These are phyloP conservation scores for Brachyhypopomus occidentalis DNA, from an alignment of 2,113 vertebrate species.

Conservation along the genomic window DNA sequence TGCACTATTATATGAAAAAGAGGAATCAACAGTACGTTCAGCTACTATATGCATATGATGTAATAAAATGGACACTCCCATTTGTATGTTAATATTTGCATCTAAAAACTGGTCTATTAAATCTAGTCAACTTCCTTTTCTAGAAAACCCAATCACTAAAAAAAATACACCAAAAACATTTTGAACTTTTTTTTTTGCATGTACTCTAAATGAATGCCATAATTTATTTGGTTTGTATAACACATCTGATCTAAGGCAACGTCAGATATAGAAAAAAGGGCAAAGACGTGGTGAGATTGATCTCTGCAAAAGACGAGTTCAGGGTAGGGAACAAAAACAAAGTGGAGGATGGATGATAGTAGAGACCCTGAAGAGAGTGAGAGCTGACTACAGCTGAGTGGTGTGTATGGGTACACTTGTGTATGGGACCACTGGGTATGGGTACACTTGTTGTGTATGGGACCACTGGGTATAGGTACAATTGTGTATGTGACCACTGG, in stretches of 20 bases:
- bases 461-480: too few species aligned
- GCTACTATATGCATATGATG: slow-evolving; percentile 56
- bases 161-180: slow-evolving; percentile 27
- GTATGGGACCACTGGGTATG: too few species aligned
- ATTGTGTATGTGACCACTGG: too few species aligned
- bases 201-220: slow-evolving; percentile 60
- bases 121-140: slow-evolving; percentile 38
- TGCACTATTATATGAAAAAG: slow-evolving; percentile 57
- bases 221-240: slow-evolving; percentile 77
- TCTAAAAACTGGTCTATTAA: slow-evolving; percentile 39
- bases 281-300: background rate
- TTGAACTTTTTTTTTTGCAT: slow-evolving; percentile 43
- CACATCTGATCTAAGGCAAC: slow-evolving; percentile 81
- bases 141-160: slow-evolving; percentile 46
- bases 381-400: too few species aligned
- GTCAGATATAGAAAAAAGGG: slow-evolving; percentile 62
- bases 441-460: too few species aligned
- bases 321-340: slow-evolving; percentile 24
- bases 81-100: slow-evolving; percentile 53
- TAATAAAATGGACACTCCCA: slow-evolving; percentile 66
- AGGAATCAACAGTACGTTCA: slow-evolving; percentile 71
- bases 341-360: slow-evolving; percentile 23
- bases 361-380: slow-evolving; percentile 4
- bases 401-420: too few species aligned
- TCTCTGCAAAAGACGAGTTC: slow-evolving; percentile 3